Conservation (phyloP, 1,140 invertebrate species). For the Cyrtorhinus lividipennis region DNA sequence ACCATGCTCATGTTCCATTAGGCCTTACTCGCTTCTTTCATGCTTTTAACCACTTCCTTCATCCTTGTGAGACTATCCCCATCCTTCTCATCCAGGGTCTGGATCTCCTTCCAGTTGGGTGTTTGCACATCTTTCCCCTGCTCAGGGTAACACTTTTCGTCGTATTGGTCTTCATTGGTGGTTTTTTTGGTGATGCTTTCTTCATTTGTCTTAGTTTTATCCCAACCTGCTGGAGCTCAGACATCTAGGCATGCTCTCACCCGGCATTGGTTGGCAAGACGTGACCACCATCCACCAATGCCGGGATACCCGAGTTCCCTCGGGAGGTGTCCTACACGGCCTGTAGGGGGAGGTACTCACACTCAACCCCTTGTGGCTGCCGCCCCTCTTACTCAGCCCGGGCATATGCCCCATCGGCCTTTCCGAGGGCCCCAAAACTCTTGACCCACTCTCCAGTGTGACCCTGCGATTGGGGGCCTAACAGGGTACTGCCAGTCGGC, state of each 20-base stretch:
- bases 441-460: too few relatives aligned
- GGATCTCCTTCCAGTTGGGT: neutral
- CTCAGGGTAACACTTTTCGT: too few relatives aligned
- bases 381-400: too few relatives aligned
- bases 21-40: neutral
- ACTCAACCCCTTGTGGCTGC: too few relatives aligned
- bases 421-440: too few relatives aligned
- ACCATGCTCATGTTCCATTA: neutral
- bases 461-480: too few relatives aligned
- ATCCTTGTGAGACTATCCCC: neutral
- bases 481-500: too few relatives aligned
- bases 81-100: neutral
- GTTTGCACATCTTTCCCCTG: neutral
- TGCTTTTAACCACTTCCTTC: neutral
- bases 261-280: neutral
- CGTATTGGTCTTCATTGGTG: too few relatives aligned
- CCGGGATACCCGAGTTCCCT: neutral
- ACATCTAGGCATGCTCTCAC: neutral
- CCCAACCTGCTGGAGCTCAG: constrained; percentile 2
- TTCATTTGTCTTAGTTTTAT: neutral
- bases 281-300: constrained; percentile 2
- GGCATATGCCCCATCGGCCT: too few relatives aligned
- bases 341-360: too few relatives aligned
- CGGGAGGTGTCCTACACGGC: constrained; percentile 5
- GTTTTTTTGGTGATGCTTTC: neutral